These are phyloP conservation scores for Reinhardtius hippoglossoides DNA, from an alignment of 2,113 vertebrate species.

Conservation along the genomic window DNA sequence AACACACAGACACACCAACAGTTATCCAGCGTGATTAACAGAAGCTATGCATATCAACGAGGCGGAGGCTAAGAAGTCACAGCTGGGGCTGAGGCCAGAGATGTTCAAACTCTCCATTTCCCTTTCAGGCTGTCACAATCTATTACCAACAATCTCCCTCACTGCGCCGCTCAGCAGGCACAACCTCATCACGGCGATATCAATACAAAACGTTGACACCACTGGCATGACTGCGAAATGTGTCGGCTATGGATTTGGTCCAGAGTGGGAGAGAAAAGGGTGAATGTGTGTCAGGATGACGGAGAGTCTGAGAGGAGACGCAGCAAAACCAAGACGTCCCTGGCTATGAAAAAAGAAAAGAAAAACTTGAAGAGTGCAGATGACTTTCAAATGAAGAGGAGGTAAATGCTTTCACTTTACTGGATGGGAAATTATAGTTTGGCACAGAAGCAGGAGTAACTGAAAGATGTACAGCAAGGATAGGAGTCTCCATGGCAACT, in stretches of 20 bases:
- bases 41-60: slow-evolving; percentile 81
- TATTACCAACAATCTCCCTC: slow-evolving; percentile 47
- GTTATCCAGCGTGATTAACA: slow-evolving; percentile 56
- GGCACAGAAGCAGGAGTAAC: slow-evolving; percentile 37
- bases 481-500: slow-evolving; percentile 74
- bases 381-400: slow-evolving; percentile 14
- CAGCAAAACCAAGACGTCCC: slow-evolving; percentile 19
- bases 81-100: slow-evolving; percentile 54
- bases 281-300: slow-evolving; percentile 29
- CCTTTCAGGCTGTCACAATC: slow-evolving; percentile 66
- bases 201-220: slow-evolving; percentile 46
- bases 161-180: slow-evolving; percentile 26
- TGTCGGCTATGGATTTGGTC: slow-evolving; percentile 27
- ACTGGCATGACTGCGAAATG: slow-evolving; percentile 20
- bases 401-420: slow-evolving; percentile 29
- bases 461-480: slow-evolving; percentile 49
- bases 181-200: slow-evolving; percentile 33
- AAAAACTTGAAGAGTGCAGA: background rate
- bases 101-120: slow-evolving; percentile 61
- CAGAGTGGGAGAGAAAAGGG: slow-evolving; percentile 1
- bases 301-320: background rate
- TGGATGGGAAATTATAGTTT: slow-evolving; percentile 29
- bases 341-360: background rate
- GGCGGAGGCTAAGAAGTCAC: slow-evolving; percentile 64
- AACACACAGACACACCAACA: slow-evolving; percentile 8